These are phyloP conservation scores for Drosophila ironensis DNA, from an alignment of 1,140 invertebrate species.

Conservation along the genomic window DNA sequence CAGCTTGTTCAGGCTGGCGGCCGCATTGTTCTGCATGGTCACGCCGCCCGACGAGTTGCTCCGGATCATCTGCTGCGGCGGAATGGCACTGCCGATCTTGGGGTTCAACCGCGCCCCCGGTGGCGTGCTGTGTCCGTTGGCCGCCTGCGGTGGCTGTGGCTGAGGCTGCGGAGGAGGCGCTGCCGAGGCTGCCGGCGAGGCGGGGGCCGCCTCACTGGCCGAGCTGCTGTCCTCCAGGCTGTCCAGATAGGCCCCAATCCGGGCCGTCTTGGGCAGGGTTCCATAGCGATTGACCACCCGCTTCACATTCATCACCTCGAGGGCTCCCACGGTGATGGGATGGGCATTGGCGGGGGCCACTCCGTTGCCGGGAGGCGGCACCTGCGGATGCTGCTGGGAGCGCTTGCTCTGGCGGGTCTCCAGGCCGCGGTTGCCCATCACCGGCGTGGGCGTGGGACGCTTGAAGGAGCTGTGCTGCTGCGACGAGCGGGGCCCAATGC, in stretches of 20 bases:
- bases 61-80: constrained; percentile 88
- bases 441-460: constrained; percentile 82
- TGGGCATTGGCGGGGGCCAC: constrained; percentile 40
- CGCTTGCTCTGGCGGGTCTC: constrained; percentile 84
- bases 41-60: constrained; percentile 92
- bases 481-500: constrained; percentile 64
- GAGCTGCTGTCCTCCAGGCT: constrained; percentile 86
- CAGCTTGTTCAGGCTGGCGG: constrained; percentile 82
- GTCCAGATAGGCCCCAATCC: constrained; percentile 97
- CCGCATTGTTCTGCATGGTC: constrained; percentile 84
- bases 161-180: constrained; percentile 6
- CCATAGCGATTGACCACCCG: constrained; percentile 98
- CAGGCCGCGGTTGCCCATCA: constrained; percentile 83
- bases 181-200: constrained; percentile 15
- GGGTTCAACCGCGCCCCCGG: constrained; percentile 15
- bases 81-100: constrained; percentile 83
- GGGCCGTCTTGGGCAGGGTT: constrained; percentile 96
- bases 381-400: constrained; percentile 83
- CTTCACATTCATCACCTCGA: constrained; percentile 98
- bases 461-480: constrained; percentile 83
- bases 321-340: constrained; percentile 88
- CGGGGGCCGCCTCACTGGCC: constrained; percentile 9
- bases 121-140: constrained; percentile 62
- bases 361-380: constrained; percentile 22
- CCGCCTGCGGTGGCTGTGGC: constrained; percentile 24